These are phyloP conservation scores for Cyanistes caeruleus DNA, from an alignment of 2,113 vertebrate genomes.

Conservation along the genomic window DNA sequence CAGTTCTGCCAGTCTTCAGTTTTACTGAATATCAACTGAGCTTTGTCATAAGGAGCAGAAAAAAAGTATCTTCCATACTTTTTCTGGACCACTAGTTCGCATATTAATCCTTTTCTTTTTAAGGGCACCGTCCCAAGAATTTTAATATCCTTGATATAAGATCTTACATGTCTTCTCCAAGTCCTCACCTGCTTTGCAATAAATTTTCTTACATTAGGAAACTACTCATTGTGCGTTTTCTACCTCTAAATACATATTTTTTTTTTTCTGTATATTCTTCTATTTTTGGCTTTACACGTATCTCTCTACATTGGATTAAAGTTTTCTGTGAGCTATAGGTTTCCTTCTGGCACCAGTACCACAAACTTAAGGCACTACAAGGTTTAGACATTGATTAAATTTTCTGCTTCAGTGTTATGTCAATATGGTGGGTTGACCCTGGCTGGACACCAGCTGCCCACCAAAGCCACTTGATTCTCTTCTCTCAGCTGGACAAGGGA, in stretches of 20 bases:
- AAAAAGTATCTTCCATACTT: background rate
- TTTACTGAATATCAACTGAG: background rate
- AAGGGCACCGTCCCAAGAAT: background rate
- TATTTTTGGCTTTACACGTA: background rate
- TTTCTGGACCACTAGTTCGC: background rate
- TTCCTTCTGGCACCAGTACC: background rate
- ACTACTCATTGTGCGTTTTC: background rate
- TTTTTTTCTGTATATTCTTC: background rate
- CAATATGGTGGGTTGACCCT: background rate
- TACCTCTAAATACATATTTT: background rate
- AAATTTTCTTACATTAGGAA: background rate
- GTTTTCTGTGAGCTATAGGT: background rate
- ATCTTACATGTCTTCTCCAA: rapidly evolving
- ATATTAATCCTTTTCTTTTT: background rate
- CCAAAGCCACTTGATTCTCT: background rate
- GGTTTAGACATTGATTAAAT: background rate
- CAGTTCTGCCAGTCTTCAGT: background rate
- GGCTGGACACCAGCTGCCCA: background rate
- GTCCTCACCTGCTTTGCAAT: background rate
- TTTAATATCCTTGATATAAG: background rate
- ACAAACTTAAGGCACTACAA: background rate
- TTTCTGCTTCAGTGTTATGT: background rate
- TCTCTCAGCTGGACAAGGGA: background rate
- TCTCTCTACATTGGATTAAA: background rate
- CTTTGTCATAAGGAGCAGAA: background rate